Conservation (phyloP, 1,140 invertebrate genomes). For the Nasonia vitripennis region DNA sequence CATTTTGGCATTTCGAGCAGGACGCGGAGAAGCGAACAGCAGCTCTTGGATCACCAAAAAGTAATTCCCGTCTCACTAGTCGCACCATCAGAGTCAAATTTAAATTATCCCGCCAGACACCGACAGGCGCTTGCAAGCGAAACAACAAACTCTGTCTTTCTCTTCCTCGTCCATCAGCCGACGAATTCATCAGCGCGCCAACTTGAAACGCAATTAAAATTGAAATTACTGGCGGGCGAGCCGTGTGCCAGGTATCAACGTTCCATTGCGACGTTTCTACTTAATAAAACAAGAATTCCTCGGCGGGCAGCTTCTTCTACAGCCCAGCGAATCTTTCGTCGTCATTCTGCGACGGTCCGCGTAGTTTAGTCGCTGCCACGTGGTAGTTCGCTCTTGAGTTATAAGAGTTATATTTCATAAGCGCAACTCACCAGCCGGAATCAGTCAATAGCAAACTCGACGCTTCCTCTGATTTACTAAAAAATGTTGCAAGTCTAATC, state of each 20-base stretch:
- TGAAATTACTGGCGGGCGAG: not conserved
- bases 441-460: too few species aligned
- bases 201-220: slow-evolving; percentile 18
- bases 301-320: not conserved
- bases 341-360: too few species aligned
- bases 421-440: too few species aligned
- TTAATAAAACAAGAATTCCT: slow-evolving; percentile 19
- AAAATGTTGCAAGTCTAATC: too few species aligned
- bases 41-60: not conserved
- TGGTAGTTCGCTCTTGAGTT: too few species aligned
- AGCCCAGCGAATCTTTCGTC: not conserved
- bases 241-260: not conserved
- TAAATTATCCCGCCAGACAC: not conserved
- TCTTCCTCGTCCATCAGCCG: not conserved
- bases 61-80: not conserved
- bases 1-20: not conserved
- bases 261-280: slow-evolving; percentile 8
- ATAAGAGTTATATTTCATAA: too few species aligned
- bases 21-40: too few species aligned
- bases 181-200: not conserved
- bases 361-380: too few species aligned
- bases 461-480: too few species aligned
- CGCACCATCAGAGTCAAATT: not conserved
- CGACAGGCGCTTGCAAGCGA: not conserved
- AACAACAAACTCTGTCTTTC: not conserved